Base-by-base conservation (phyloP, 2,797 vertebrate genomes). In the Astyanax mexicanus region DNA sequence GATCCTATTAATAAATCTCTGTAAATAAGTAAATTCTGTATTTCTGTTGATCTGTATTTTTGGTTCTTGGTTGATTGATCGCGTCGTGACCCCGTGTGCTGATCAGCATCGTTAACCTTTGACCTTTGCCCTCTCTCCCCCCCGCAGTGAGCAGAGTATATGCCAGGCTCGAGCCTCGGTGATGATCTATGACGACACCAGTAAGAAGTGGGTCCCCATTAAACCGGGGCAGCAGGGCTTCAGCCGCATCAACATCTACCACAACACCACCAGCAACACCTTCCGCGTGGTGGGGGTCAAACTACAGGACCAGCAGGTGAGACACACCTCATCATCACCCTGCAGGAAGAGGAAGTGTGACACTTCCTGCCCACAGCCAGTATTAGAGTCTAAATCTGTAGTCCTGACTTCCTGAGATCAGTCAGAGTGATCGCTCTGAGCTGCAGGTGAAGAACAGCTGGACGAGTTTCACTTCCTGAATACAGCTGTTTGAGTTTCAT, bases 201-300 rank as follows among this genome's bases (percentile, higher is more conserved):
- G 96, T 91, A 99, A 99, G 93, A 99, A 99, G 89, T 99, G 98
- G 98, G 95, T 99, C 77, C 97, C 98, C 74, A 97, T 98, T 92
- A 99, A 98, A 86, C 96, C 97, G 0, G 98, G 98, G 45, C 97
- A 98, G 87, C 97, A 98, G 89, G 98, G 98, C 75, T 99, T 99
- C 94, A 99, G 98, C 87, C 95, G 98, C 83, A 96, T 99, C 90
- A 98, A 98, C 92, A 99, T 99, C 84, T 99, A 99, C 91, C 98
- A 99, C 93, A 98, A 99, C 90, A 99, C 96, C 0, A 89, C 93
- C 87, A 93, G 89, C 62, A 96, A 94, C 88, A 95, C 93, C 89
- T 96, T 96, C 90, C 93, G 98, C 72, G 97, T 99, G 87, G 98
- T 99, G 77, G 98, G 98, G 52, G 96, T 98, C 90, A 99, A 98